Percentiles rank a stretch among this genome's conserved stretches.
Conservation (phyloP, 2,888 invertebrate genomes). For the Callyntrura guangdongensis region DNA sequence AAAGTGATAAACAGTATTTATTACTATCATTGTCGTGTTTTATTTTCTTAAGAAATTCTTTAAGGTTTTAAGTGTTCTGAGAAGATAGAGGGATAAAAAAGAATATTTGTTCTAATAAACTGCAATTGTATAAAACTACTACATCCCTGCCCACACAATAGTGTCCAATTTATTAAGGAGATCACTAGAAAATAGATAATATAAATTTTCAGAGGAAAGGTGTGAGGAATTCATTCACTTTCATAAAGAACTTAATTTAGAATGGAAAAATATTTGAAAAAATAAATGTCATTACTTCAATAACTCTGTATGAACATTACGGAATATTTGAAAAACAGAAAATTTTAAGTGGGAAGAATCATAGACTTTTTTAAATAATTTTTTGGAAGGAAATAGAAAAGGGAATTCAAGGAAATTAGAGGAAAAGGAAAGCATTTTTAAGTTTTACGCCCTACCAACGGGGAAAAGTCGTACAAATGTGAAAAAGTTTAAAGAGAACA, state of each 20-base stretch:
- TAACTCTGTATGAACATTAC: no score
- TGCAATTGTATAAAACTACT: not conserved
- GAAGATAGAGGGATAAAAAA: no score
- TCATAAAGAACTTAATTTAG: not conserved
- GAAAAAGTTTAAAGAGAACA: not conserved
- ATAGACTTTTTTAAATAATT: no score
- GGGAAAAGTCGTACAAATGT: not conserved
- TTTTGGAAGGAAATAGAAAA: no score
- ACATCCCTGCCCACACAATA: conserved; percentile 16
- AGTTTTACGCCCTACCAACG: not conserved
- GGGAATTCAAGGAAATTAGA: not conserved
- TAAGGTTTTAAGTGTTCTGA: no score
- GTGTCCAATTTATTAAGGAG: not conserved
- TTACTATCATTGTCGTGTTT: not conserved
- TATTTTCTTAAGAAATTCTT: conserved; percentile 1
- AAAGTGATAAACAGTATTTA: not conserved
- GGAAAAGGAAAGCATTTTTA: not conserved
- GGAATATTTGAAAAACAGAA: no score
- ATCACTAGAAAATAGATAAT: not conserved
- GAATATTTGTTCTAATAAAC: not conserved
- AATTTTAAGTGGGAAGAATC: no score
- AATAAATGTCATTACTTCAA: not conserved
- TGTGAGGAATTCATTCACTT: not conserved
- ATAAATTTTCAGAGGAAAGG: not conserved
- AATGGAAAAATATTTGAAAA: not conserved